Evolutionary conservation across 2,797 vertebrate genomes (phyloP).

Genomic region (Calcarius lapponicus): DNA sequence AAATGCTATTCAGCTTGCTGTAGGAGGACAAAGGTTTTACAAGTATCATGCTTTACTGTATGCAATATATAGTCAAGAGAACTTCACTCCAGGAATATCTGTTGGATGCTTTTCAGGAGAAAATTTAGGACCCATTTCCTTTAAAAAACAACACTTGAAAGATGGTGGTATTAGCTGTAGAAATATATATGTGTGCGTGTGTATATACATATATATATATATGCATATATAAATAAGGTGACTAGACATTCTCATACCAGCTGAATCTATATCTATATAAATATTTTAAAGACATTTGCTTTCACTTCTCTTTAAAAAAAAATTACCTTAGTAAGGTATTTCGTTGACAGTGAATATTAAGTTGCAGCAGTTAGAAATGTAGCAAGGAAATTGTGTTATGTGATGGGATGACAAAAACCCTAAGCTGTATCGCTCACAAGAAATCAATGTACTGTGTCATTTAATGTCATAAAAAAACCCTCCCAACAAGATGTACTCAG

Average conservation of each 20-base stretch:
- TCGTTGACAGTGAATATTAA: slow-evolving; percentile 1
- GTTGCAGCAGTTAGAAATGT: not conserved
- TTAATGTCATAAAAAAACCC: slow-evolving; percentile 48
- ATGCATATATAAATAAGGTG: not conserved
- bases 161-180: not conserved
- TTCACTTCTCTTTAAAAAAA: not conserved
- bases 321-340: not conserved
- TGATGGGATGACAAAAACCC: slow-evolving; percentile 28
- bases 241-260: not conserved
- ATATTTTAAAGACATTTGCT: not conserved
- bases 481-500: slow-evolving; percentile 35
- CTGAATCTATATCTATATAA: not conserved
- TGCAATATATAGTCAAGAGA: not conserved
- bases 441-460: slow-evolving; percentile 58
- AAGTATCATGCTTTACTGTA: not conserved
- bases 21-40: not conserved
- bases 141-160: not conserved
- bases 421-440: not conserved
- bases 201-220: not conserved
- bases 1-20: not conserved
- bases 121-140: not conserved
- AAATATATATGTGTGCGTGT: not conserved
- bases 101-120: not conserved
- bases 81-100: not conserved
- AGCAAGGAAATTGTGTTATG: not conserved